Evolutionary conservation across 2,888 invertebrate genomes (phyloP), one percentile per base, ranked within the genome.

Genomic region (Omphaloscelis lunosa): DNA sequence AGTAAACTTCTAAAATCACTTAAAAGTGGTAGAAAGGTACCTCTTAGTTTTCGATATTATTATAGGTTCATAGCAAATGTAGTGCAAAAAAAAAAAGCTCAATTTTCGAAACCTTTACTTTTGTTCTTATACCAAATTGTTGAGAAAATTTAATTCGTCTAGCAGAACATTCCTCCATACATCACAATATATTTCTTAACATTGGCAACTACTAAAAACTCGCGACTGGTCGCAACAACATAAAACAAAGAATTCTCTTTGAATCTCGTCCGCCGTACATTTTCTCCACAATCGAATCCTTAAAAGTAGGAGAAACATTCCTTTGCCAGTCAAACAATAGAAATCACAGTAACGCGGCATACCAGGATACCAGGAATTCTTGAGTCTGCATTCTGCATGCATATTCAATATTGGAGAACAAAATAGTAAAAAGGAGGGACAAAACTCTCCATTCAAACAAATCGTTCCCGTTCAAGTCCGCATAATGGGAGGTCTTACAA

Each of bases 381-480:
- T 61, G 72, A 71, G 66, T 79, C 79, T 78, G 71, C 77, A 76
- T 84, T 88, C 70, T 67, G 80, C 80, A 78, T 86, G 84, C 86
- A 88, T 84, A 89, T 86, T 87, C 73, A 84, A 87, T 82, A 85
- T 81, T 75, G 71, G 45, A 84, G 76, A 82, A 79, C 81, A 79
- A 84, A 77, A 80, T 79, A 75, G 76, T 71, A 77, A 84, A 84
- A 84, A 63, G 45, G 67, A 77, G 59, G 41, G 85, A 89, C 82
- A 86, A 87, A 86, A 86, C 85, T 77, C 78, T 83, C 83, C 82
- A 83, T 89, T 88, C 86, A 83, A 84, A 87, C 85, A 85, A 88
- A 89, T 90, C 85, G 88, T 86, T 86, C 63, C 70, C 84, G 81
- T 87, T 86, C 83, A 80, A 77, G 74, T 72, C 82, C 63, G 80